These are phyloP conservation scores for Pseudococcus viburni DNA, from an alignment of 2,888 invertebrate species.

Conservation along the genomic window DNA sequence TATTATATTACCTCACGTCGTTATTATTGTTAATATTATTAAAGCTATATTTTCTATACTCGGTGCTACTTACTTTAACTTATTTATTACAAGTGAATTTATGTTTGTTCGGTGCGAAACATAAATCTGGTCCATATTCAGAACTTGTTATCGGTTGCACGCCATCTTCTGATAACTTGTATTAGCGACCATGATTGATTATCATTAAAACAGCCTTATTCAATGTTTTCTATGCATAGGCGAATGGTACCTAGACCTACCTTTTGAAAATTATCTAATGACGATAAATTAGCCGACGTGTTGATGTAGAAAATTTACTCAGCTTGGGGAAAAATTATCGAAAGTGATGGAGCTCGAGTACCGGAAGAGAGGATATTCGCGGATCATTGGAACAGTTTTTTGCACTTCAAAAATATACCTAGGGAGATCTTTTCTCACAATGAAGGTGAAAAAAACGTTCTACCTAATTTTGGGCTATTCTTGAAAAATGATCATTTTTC, in stretches of 20 bases:
- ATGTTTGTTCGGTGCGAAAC: conserved; percentile 64
- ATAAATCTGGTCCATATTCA: conserved; percentile 64
- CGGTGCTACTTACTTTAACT: conserved; percentile 61
- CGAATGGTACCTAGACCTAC: neutral
- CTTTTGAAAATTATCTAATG: conserved; percentile 12
- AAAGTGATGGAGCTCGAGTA: too few species aligned
- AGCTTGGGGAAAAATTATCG: neutral
- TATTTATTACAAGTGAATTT: conserved; percentile 64
- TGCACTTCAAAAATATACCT: too few species aligned
- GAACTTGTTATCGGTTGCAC: conserved; percentile 60
- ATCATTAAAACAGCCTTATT: conserved; percentile 28
- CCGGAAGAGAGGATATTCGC: too few species aligned
- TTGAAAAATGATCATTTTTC: too few species aligned
- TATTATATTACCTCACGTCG: conserved; percentile 60
- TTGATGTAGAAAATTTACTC: neutral
- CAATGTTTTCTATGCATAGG: conserved; percentile 16
- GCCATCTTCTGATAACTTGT: conserved; percentile 62
- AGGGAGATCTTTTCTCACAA: too few species aligned
- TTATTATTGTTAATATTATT: conserved; percentile 65
- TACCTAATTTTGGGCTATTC: too few species aligned
- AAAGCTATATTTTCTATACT: conserved; percentile 61
- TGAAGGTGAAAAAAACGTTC: too few species aligned
- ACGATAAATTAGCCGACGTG: conserved; percentile 7
- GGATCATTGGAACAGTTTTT: too few species aligned
- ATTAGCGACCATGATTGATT: conserved; percentile 61